Base-by-base conservation (phyloP, 2,797 vertebrate species). In the Iguana delicatissima region DNA sequence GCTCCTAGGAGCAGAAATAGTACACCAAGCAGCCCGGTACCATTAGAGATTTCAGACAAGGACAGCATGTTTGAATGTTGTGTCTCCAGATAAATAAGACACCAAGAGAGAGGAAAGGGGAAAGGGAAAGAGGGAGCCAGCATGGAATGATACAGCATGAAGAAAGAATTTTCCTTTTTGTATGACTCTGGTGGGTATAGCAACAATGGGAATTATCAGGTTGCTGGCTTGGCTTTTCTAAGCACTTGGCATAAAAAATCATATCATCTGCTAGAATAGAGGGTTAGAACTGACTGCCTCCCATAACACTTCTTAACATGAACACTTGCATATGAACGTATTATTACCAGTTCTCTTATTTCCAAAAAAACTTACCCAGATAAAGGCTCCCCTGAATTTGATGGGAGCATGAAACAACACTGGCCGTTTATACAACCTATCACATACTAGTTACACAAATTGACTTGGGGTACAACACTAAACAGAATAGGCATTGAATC, bases 401-500 rank as follows among this genome's bases (percentile, higher is more conserved):
- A 24, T 69, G 26, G 10, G 1, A 26, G 8, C 29, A 72, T 72
- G 42, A n/a, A 9, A 46, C 46, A 50, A 52, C 72, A 85, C 32
- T 29, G 67, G 67, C 26, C 32, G 8, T 9, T 52, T n/a, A 76
- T 0, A 4, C 0, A 5, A 6, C 1, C 57, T 85, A 86, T 72
- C 8, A 64, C 81, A 50, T 35, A 79, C 12, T 0, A 1, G 1
- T 90, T 89, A 35, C 35, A 92, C 52, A 92, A 92, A 89, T 81
- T 95, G 64, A 13, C 57, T 86, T 64, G 5, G 79, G 69, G 29
- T 57, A 85, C 90, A 32, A 2, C 29, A 69, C 26, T 26, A 69
- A 69, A 69, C 67, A 29, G 26, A 69, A 32, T 32, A 69, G 13
- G 29, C 14, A 93, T 64, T 87, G 22, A 92, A 90, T 92, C 73